These are phyloP conservation scores for Gadopsis bispinosus DNA, from an alignment of 2,797 vertebrate genomes.

Conservation along the genomic window DNA sequence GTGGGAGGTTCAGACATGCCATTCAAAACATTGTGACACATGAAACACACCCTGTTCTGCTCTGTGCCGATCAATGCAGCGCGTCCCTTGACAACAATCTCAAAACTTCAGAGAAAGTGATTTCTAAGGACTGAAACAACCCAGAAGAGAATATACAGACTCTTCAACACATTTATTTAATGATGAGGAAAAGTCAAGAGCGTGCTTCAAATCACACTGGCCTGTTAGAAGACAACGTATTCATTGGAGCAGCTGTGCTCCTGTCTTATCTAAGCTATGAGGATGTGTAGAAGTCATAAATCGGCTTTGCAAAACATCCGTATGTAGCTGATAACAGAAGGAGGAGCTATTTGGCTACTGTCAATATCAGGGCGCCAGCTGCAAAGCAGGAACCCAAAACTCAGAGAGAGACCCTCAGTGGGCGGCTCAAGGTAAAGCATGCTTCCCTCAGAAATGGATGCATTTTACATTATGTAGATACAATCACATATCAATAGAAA, in stretches of 20 bases:
- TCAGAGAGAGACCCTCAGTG: neutral
- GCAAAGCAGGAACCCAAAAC: too few relatives aligned
- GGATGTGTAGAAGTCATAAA: slow-evolving; percentile 54
- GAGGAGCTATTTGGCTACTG: slow-evolving; percentile 34
- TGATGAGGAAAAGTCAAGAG: slow-evolving; percentile 20
- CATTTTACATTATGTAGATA: neutral
- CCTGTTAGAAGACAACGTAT: slow-evolving; percentile 12
- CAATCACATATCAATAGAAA: neutral
- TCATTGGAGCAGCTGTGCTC: slow-evolving; percentile 25
- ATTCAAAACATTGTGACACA: slow-evolving; percentile 67
- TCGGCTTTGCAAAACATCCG: slow-evolving; percentile 39
- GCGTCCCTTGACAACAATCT: slow-evolving; percentile 5
- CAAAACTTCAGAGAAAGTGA: neutral
- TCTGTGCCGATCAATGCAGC: slow-evolving; percentile 2
- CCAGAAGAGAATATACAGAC: slow-evolving; percentile 4
- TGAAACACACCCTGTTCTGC: slow-evolving; percentile 40
- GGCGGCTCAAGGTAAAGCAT: neutral
- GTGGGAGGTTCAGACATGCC: slow-evolving; percentile 55
- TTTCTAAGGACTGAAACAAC: slow-evolving; percentile 1
- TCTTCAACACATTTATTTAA: slow-evolving; percentile 20
- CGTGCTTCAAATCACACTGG: slow-evolving; percentile 14
- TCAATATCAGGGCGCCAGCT: slow-evolving; percentile 8
- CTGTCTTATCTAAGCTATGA: slow-evolving; percentile 47
- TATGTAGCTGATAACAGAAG: slow-evolving; percentile 47
- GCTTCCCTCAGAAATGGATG: neutral